Percentiles rank a stretch among this genome's conserved stretches.
These are phyloP conservation scores for Drosophila dives DNA, from an alignment of 2,888 invertebrate genomes.

Conservation along the genomic window DNA sequence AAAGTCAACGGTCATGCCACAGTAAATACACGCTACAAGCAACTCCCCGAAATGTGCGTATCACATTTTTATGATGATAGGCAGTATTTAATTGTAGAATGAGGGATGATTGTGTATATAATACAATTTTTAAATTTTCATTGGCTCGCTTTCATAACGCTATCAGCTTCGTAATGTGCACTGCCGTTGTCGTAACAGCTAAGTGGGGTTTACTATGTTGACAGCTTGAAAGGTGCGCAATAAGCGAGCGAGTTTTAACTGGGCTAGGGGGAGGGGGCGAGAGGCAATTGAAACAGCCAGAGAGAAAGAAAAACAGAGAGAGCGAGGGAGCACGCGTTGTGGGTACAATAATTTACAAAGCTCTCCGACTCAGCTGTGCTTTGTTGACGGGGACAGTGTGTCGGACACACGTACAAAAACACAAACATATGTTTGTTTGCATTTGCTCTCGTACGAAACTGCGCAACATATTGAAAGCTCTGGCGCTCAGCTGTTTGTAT, in stretches of 20 bases:
- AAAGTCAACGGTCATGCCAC: conserved; percentile 68
- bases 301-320: conserved; percentile 16
- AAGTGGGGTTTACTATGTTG: conserved; percentile 61
- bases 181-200: conserved; percentile 52
- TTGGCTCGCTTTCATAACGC: conserved; percentile 27
- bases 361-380: conserved; percentile 59
- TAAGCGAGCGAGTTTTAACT: conserved; percentile 48
- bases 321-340: conserved; percentile 16
- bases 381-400: conserved; percentile 40
- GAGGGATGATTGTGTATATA: conserved; percentile 25
- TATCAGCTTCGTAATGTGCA: conserved; percentile 27
- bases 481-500: conserved; percentile 69
- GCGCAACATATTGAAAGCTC: conserved; percentile 71
- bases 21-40: conserved; percentile 40
- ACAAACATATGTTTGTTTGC: conserved; percentile 74
- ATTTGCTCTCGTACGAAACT: conserved; percentile 56
- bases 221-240: conserved; percentile 65
- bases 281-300: conserved; percentile 35
- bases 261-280: conserved; percentile 5
- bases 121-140: conserved; percentile 23
- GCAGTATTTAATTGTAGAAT: conserved; percentile 22
- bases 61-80: conserved; percentile 52
- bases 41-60: conserved; percentile 7
- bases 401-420: conserved; percentile 21
- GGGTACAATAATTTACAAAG: conserved; percentile 25